Evolutionary conservation across 2,888 invertebrate genomes (phyloP).

Genomic region (Fabriciana adippe): DNA sequence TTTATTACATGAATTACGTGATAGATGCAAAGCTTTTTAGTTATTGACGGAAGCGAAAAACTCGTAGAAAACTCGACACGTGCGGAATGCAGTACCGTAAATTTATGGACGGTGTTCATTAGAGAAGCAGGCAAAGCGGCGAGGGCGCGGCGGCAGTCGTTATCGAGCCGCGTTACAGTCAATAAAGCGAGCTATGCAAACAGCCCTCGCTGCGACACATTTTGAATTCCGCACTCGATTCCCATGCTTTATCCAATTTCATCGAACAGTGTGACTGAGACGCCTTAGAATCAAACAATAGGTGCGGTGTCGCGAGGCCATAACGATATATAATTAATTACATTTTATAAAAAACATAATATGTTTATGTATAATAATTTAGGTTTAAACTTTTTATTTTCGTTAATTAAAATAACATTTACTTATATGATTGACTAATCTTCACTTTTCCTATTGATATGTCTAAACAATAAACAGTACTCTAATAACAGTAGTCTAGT

Average conservation of each 20-base stretch:
- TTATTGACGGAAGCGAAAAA: background rate
- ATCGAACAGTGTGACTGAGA: constrained; percentile 68
- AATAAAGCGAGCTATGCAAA: constrained; percentile 80
- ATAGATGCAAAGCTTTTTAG: background rate
- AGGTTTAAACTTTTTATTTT: background rate
- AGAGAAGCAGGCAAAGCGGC: constrained; percentile 52
- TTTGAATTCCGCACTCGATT: constrained; percentile 73
- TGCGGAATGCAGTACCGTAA: constrained; percentile 61
- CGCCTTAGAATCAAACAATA: constrained; percentile 73
- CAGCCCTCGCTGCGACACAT: constrained; percentile 63
- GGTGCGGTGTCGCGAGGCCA: constrained; percentile 67
- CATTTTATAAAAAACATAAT: background rate
- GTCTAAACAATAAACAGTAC: constrained; percentile 16
- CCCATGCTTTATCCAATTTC: constrained; percentile 81
- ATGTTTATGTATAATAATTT: background rate
- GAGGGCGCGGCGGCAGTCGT: constrained; percentile 51
- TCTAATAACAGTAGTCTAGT: no score
- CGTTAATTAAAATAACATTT: background rate
- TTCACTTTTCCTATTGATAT: constrained; percentile 9
- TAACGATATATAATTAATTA: constrained; percentile 52
- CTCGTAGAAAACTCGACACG: constrained; percentile 41
- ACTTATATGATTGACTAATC: background rate
- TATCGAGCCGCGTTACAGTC: constrained; percentile 70
- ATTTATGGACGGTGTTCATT: constrained; percentile 61
- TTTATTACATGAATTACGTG: background rate